phyloP scores from a whole-genome alignment of 2,888 invertebrate species.

The Trichopoda pennipes region DNA sequence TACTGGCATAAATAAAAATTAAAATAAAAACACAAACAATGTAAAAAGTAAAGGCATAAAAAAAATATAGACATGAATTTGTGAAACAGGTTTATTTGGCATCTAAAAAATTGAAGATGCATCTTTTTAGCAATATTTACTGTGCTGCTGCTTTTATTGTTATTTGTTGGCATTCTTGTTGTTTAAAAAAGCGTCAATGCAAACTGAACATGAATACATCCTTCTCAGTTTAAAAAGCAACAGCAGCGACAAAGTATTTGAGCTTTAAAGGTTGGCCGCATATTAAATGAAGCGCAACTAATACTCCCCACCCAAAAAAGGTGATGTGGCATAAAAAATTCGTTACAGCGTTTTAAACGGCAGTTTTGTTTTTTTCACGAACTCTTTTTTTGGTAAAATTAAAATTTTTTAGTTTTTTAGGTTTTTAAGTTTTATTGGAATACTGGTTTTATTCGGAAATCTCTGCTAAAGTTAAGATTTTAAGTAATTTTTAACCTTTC shows the following conservation, averaged over 20 bases:
- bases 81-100: conserved; percentile 67
- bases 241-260: conserved; percentile 29
- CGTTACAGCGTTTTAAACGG: conserved; percentile 1
- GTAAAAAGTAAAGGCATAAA: conserved; percentile 12
- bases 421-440: too few species aligned
- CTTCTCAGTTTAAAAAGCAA: conserved; percentile 50
- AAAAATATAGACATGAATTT: conserved; percentile 46
- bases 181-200: conserved; percentile 5
- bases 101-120: conserved; percentile 51
- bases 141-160: conserved; percentile 4
- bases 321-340: background rate
- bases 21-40: background rate
- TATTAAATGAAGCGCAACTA: conserved; percentile 23
- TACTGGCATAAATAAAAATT: background rate
- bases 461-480: too few species aligned
- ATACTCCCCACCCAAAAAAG: conserved; percentile 33
- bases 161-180: conserved; percentile 19
- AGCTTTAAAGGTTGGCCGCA: conserved; percentile 61
- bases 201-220: conserved; percentile 45
- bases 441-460: too few species aligned
- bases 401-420: too few species aligned
- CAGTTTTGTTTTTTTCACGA: background rate
- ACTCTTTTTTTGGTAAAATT: background rate
- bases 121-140: conserved; percentile 28
- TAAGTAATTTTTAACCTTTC: too few species aligned